Base-by-base conservation (phyloP, 1,140 invertebrate genomes). In the Aleiodes sp. region DNA sequence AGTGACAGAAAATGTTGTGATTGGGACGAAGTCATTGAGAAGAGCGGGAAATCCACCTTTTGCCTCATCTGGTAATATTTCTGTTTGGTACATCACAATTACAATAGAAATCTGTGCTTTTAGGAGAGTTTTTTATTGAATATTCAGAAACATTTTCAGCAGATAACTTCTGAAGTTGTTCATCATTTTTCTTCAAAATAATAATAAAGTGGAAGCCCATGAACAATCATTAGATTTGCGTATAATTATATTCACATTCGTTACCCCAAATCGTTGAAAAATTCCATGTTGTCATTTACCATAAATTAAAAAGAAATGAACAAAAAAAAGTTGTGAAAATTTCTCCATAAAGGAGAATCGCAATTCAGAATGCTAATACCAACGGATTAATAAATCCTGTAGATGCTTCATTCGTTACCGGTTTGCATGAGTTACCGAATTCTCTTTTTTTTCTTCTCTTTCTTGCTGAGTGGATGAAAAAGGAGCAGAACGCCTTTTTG, bases 201-300 rank as follows among this genome's bases (percentile, higher is more conserved):
- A 43, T 24, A 26, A 28, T 61, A 39, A 70, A 71, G 73, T 79
- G 74, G 74, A 72, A 74, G 68, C 66, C 73, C 82, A 84, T 85
- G 80, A 79, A 85, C 84, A 83, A 84, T 72, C 80, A 84, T 84
- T 85, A 83, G 77, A 74, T 74, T 79, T 74, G 72, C 73, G 77
- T 74, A 79, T 78, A 84, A 83, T 85, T 85, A 83, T 81, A 83
- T 78, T 62, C 73, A 74, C 80, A 80, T 82, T 80, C 77, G 77
- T 80, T 78, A 80, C 72, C 70, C 73, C 65, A 73, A 68, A 69
- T 62, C 70, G 33, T 70, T 41, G 56, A 63, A 35, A 61, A 46
- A 26, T n/a, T n/a, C n/a, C n/a, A n/a, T n/a, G n/a, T n/a, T n/a
- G n/a, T n/a, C n/a, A n/a, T n/a, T n/a, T n/a, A n/a, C n/a, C n/a